Evolutionary conservation across 2,113 vertebrate genomes (phyloP).

Genomic region (Epinephelus moara): DNA sequence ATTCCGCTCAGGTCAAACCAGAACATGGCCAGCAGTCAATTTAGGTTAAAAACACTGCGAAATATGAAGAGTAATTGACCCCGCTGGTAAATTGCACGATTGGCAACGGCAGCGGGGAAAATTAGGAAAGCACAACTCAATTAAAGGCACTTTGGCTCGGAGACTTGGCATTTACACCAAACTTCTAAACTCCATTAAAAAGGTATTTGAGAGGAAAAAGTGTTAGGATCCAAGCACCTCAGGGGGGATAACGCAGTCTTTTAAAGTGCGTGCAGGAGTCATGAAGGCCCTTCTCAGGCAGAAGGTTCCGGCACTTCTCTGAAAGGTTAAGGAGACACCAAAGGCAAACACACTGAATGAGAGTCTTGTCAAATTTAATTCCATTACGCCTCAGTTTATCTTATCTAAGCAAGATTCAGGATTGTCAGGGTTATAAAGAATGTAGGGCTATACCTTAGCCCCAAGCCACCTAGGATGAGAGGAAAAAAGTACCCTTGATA

Average conservation of each 20-base stretch:
- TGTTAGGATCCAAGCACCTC: conserved; percentile 74
- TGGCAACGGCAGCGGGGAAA: conserved; percentile 79
- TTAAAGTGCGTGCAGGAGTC: conserved; percentile 75
- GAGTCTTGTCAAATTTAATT: conserved; percentile 82
- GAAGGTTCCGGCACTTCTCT: conserved; percentile 70
- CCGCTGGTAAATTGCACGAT: conserved; percentile 81
- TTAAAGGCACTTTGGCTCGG: conserved; percentile 84
- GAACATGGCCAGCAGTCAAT: conserved; percentile 71
- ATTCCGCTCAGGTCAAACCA: conserved; percentile 71
- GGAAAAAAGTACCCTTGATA: conserved; percentile 70
- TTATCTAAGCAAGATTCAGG: conserved; percentile 79
- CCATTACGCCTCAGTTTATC: conserved; percentile 77
- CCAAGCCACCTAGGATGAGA: conserved; percentile 72
- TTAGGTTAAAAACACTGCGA: conserved; percentile 72
- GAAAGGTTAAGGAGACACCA: conserved; percentile 85
- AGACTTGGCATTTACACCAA: conserved; percentile 86
- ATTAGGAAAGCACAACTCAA: conserved; percentile 85
- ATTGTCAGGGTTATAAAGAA: conserved; percentile 77
- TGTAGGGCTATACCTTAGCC: conserved; percentile 68
- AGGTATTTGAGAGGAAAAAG: conserved; percentile 83
- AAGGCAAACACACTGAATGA: conserved; percentile 82
- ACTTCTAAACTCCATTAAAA: conserved; percentile 87
- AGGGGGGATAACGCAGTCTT: conserved; percentile 67
- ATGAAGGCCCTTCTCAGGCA: conserved; percentile 73
- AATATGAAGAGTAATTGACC: conserved; percentile 84